These are phyloP conservation scores for Leptopilina boulardi DNA, from an alignment of 1,140 invertebrate genomes.

Conservation along the genomic window DNA sequence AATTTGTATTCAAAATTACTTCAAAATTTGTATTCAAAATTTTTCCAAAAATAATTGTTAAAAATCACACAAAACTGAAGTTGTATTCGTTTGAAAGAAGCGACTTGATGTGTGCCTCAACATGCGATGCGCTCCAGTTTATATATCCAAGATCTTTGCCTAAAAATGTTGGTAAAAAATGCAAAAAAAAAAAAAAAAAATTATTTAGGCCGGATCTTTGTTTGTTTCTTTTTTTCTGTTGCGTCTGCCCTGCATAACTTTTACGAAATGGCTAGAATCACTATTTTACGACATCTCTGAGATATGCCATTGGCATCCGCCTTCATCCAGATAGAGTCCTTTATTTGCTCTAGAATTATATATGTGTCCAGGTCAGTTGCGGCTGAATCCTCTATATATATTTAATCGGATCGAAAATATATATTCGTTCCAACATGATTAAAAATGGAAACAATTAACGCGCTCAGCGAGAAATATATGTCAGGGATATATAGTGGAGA, in stretches of 20 bases:
- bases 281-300: background rate
- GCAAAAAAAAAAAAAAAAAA: background rate
- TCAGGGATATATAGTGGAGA: background rate
- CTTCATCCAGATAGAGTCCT: background rate
- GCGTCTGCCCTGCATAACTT: background rate
- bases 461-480: background rate
- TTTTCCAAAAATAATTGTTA: too few species aligned
- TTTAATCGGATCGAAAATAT: background rate
- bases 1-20: too few species aligned
- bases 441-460: background rate
- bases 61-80: too few species aligned
- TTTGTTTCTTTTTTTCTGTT: background rate
- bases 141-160: background rate
- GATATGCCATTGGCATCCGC: background rate
- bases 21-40: too few species aligned
- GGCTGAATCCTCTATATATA: background rate
- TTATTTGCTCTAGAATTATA: background rate
- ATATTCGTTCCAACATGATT: background rate
- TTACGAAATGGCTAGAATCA: background rate
- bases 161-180: too few species aligned
- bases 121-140: background rate
- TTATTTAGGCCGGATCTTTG: background rate
- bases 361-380: constrained; percentile 9
- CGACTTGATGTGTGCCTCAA: background rate
- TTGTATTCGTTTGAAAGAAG: background rate